Evolutionary conservation across 2,888 invertebrate genomes (phyloP), one percentile per base, ranked within the genome.

Genomic region (Piscicola geometra): DNA sequence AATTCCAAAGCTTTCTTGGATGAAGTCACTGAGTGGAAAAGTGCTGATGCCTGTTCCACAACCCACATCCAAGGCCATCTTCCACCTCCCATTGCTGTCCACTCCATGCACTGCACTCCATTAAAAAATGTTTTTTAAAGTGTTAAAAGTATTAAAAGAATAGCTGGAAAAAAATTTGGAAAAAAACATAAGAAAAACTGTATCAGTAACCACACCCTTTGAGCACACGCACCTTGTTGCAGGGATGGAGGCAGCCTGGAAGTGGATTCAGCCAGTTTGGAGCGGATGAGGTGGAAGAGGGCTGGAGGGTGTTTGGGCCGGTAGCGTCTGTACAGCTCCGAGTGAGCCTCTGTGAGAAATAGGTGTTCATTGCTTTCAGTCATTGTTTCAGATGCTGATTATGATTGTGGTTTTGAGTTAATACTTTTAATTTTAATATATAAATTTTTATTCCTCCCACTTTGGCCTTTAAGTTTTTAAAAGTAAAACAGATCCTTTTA

Each of bases 31-130:
- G 32, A 75, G 75, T n/a, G 69, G 47, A 0, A 75, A 35, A 5
- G 75, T 75, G 50, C 52, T 69, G 35, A 35, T 35, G 25, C 75
- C 75, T n/a, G 64, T 68, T 12, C 75, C 75, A 50, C 75, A 75
- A 15, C 69, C 75, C 9, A 75, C 25, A 28, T 75, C 75, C 69
- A 75, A 28, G 41, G 56, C 75, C 33, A 41, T 18, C 1, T 35
- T 50, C 30, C 28, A 72, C 32, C 35, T n/a, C 9, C 64, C 30
- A n/a, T 64, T n/a, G 28, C 30, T 21, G 64, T 64, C 21, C 64
- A 5, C 5, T 12, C 5, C 30, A 21, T 64, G 21, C 30, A 12
- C 64, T 64, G 64, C 41, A 41, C 9, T 9, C 41, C 9, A 15
- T 5, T 41, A 41, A 15, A 41, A 15, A 9, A 9, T 9, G 41